Evolutionary conservation across 2,113 vertebrate species (phyloP).

Genomic region (Xenus cinereus): DNA sequence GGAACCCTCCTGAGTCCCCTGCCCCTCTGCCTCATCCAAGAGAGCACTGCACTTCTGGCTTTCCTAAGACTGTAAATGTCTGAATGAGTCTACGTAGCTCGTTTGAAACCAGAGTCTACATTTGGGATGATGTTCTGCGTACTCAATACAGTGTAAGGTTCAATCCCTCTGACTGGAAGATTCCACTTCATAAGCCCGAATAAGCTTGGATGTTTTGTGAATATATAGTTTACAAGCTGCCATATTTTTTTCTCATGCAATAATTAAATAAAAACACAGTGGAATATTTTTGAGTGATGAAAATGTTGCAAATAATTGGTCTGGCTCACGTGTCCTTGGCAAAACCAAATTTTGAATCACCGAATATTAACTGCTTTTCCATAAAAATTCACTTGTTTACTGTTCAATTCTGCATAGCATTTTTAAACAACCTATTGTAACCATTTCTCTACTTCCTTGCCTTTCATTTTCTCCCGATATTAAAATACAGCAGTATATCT

Average conservation of each 20-base stretch:
- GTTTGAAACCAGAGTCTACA: neutral
- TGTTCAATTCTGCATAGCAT: neutral
- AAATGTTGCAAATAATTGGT: neutral
- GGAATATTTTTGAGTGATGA: neutral
- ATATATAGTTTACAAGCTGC: neutral
- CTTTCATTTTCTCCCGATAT: neutral
- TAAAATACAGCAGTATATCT: neutral
- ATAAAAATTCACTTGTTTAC: neutral
- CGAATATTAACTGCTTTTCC: neutral
- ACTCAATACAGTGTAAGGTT: accelerated
- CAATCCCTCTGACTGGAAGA: neutral
- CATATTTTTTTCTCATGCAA: neutral
- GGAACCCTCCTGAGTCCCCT: neutral
- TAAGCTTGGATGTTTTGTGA: neutral
- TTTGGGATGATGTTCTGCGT: neutral
- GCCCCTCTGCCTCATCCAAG: neutral
- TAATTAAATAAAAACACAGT: neutral
- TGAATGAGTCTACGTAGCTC: neutral
- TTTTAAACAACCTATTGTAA: neutral
- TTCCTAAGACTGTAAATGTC: neutral
- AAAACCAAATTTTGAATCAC: neutral
- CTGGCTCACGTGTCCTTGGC: neutral
- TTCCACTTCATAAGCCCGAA: neutral
- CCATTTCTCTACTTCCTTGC: neutral
- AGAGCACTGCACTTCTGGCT: neutral